A percentile compares a stretch with the other conserved stretches of the same genome.
These are phyloP conservation scores for Amphimedon queenslandica DNA, from an alignment of 37 sponge, comb jelly and placozoan genomes.

Conservation along the genomic window DNA sequence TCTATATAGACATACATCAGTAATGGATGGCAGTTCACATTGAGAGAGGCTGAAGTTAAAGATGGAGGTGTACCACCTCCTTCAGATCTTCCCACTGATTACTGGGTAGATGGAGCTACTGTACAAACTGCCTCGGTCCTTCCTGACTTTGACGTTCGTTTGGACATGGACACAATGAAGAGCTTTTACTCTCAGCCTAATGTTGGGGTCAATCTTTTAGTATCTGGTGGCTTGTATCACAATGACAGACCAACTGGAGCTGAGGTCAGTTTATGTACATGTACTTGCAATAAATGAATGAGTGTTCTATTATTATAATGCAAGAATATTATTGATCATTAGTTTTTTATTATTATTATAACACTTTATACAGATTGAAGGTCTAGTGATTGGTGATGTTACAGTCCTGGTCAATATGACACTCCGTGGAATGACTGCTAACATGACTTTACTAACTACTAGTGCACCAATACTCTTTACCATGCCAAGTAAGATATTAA, in stretches of 20 bases:
- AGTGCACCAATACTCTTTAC: neutral
- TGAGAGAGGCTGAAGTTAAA: neutral
- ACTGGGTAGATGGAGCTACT: slow-evolving; percentile 15
- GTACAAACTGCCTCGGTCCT: neutral
- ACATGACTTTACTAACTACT: neutral
- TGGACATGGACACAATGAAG: neutral
- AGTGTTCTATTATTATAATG: neutral
- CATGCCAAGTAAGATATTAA: neutral
- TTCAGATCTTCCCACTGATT: neutral
- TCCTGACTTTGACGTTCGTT: slow-evolving; percentile 8
- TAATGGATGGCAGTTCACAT: neutral
- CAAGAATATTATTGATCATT: neutral
- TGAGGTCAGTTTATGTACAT: slow-evolving; percentile 3
- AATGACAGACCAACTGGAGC: neutral
- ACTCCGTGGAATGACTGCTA: neutral
- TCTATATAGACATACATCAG: neutral
- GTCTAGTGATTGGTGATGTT: neutral
- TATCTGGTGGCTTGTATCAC: slow-evolving; percentile 7
- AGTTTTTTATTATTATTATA: neutral
- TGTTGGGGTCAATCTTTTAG: neutral
- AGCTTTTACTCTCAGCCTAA: neutral
- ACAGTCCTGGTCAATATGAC: neutral
- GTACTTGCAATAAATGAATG: too few species aligned
- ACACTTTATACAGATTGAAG: neutral
- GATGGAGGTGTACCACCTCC: neutral